Percentiles rank a stretch among this genome's conserved stretches.
Evolutionary conservation across 2,113 vertebrate genomes (phyloP).

Genomic region (Lepus timidus): DNA sequence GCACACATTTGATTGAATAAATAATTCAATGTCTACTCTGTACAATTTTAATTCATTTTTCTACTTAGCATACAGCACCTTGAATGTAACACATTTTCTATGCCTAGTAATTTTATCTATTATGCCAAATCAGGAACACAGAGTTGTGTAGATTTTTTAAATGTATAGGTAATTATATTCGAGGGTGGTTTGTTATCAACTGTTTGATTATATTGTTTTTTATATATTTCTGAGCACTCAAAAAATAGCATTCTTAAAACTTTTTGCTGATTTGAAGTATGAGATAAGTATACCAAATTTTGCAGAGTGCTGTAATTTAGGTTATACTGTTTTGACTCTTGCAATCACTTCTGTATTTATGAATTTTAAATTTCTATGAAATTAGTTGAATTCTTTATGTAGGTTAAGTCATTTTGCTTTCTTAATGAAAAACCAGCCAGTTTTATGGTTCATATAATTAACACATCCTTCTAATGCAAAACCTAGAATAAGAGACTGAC

Average conservation of each 20-base stretch:
- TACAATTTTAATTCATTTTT: slow-evolving; percentile 20
- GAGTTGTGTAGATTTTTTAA: neutral
- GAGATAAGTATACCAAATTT: neutral
- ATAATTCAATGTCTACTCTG: neutral
- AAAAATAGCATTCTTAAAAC: slow-evolving; percentile 26
- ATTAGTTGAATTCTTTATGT: slow-evolving; percentile 15
- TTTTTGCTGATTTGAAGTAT: slow-evolving; percentile 30
- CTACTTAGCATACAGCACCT: neutral
- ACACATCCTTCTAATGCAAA: neutral
- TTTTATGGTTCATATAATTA: slow-evolving; percentile 48
- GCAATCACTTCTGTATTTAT: neutral
- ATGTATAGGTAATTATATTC: slow-evolving; percentile 20
- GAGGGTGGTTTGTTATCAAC: slow-evolving; percentile 1
- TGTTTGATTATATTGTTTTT: neutral
- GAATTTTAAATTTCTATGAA: slow-evolving; percentile 52
- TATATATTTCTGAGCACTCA: slow-evolving; percentile 43
- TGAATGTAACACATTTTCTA: neutral
- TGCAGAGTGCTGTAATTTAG: slow-evolving; percentile 4
- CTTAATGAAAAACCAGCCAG: slow-evolving; percentile 34
- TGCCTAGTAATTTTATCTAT: neutral
- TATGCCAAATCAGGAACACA: slow-evolving; percentile 35
- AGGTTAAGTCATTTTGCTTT: slow-evolving; percentile 55
- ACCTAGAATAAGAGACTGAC: neutral
- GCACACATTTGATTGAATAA: slow-evolving; percentile 41
- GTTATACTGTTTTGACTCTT: slow-evolving; percentile 37